These are phyloP conservation scores for Syrphus vitripennis DNA, from an alignment of 2,888 invertebrate species.

Conservation along the genomic window DNA sequence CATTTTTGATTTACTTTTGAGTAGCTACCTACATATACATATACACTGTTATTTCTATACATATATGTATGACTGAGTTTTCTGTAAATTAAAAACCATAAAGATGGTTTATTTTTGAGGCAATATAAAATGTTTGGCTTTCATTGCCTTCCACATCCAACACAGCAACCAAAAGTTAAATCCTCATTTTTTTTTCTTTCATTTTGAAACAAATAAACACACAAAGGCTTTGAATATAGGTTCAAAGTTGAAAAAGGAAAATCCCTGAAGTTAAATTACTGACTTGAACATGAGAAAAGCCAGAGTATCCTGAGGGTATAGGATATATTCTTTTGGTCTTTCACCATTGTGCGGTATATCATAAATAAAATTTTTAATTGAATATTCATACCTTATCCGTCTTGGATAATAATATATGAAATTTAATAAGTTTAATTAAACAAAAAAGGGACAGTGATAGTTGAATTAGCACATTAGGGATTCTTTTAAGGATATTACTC, in stretches of 20 bases:
- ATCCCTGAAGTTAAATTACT: conserved; percentile 28
- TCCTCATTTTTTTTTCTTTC: not conserved
- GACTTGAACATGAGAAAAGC: not conserved
- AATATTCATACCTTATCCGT: conserved; percentile 23
- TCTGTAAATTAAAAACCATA: conserved; percentile 24
- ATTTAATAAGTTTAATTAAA: conserved; percentile 66
- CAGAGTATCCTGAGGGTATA: conserved; percentile 1
- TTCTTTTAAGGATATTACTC: not conserved
- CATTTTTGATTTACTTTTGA: conserved; percentile 10
- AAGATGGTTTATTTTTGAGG: conserved; percentile 39
- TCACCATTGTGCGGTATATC: not conserved
- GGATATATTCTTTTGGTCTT: not conserved
- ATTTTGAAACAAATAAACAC: not conserved
- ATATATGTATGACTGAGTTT: not conserved
- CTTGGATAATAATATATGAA: conserved; percentile 29
- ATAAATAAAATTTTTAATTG: not conserved
- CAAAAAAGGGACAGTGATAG: not conserved
- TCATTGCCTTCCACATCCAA: not conserved
- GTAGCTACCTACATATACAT: too few relatives aligned
- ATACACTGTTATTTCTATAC: too few relatives aligned
- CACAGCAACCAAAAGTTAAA: too few relatives aligned
- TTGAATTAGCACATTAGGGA: conserved; percentile 5
- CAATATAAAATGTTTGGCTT: conserved; percentile 48
- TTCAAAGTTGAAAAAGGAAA: not conserved
- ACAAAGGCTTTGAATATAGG: not conserved